phyloP scores from a whole-genome alignment of 64 coral and sea anemone species.

The Orbicella faveolata region DNA sequence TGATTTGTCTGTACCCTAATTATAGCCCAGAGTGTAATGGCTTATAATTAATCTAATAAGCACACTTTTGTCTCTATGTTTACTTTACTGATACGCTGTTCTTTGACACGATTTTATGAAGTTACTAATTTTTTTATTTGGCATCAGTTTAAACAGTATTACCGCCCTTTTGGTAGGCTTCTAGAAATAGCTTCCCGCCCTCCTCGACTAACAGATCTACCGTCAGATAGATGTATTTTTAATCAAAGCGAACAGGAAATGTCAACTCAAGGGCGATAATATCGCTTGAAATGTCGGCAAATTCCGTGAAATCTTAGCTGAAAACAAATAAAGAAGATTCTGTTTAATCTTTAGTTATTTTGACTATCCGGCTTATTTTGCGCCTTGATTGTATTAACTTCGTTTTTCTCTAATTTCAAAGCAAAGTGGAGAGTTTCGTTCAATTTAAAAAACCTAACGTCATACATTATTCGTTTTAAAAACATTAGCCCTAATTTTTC shows the following conservation, averaged over 20 bases:
- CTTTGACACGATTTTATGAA: no score
- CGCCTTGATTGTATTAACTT: background rate
- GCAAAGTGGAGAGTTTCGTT: no score
- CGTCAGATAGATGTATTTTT: background rate
- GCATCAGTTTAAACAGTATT: background rate
- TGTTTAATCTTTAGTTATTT: background rate
- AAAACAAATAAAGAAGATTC: background rate
- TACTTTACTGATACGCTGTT: no score
- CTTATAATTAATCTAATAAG: no score
- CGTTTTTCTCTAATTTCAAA: no score
- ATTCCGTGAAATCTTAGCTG: background rate
- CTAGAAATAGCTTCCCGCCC: background rate
- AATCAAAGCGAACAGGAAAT: background rate
- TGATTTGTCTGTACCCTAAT: no score
- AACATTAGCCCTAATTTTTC: no score
- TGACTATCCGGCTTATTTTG: background rate
- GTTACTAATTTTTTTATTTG: background rate
- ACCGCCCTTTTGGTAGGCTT: background rate
- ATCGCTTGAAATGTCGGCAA: background rate
- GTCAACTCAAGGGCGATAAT: background rate
- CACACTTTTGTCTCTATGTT: no score
- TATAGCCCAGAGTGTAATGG: no score
- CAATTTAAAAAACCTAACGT: no score
- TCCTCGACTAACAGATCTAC: background rate
- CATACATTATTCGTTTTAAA: no score